phyloP scores from a whole-genome alignment of 2,113 vertebrate species.

The Callopanchax toddi region DNA sequence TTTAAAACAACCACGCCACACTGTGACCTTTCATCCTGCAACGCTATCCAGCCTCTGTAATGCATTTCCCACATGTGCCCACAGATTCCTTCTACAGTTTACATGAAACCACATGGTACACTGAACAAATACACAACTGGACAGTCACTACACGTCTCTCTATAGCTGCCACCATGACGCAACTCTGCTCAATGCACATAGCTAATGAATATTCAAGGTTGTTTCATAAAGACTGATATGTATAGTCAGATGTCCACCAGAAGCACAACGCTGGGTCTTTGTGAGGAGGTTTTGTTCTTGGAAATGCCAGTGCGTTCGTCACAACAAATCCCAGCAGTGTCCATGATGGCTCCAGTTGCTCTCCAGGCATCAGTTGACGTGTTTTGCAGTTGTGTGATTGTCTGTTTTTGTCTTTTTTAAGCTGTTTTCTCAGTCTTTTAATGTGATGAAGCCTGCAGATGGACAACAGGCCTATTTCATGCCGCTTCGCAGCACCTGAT shows the following conservation, averaged over 20 bases:
- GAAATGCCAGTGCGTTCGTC: slow-evolving; percentile 4
- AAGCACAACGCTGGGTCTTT: slow-evolving; percentile 8
- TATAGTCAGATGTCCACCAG: slow-evolving; percentile 41
- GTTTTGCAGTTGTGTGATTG: slow-evolving; percentile 43
- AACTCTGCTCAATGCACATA: slow-evolving; percentile 62
- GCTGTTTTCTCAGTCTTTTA: slow-evolving; percentile 35
- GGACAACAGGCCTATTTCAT: slow-evolving; percentile 86
- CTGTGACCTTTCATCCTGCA: slow-evolving; percentile 9
- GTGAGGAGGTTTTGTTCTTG: slow-evolving; percentile 31
- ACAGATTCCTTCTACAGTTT: slow-evolving; percentile 32
- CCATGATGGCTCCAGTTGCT: slow-evolving; percentile 11
- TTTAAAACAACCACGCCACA: slow-evolving; percentile 23
- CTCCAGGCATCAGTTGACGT: slow-evolving; percentile 19
- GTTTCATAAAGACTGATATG: slow-evolving; percentile 58
- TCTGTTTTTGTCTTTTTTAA: slow-evolving; percentile 18
- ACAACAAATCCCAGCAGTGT: slow-evolving; percentile 22
- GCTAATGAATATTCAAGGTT: slow-evolving; percentile 54
- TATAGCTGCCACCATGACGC: slow-evolving; percentile 59
- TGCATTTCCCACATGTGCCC: slow-evolving; percentile 20
- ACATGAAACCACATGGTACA: slow-evolving; percentile 46
- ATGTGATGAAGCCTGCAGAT: slow-evolving; percentile 38
- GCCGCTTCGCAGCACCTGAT: slow-evolving; percentile 96
- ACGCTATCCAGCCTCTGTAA: slow-evolving; percentile 16
- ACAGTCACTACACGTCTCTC: slow-evolving; percentile 63
- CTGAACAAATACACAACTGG: slow-evolving; percentile 58